These are phyloP conservation scores for Machimus rusticus DNA, from an alignment of 2,888 invertebrate species.

Conservation along the genomic window DNA sequence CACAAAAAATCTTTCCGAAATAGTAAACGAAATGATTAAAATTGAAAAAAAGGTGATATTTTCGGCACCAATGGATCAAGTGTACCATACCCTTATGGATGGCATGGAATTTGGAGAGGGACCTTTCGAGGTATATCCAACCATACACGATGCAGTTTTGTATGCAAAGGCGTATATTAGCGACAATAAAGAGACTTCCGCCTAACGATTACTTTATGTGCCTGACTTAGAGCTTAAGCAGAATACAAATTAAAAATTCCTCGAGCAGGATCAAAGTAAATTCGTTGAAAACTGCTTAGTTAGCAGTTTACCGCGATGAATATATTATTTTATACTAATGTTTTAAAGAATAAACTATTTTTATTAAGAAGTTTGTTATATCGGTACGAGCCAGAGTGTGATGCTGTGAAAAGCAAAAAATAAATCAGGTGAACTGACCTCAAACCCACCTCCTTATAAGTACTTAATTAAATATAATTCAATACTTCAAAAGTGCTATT, in stretches of 20 bases:
- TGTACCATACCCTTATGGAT: conserved; percentile 59
- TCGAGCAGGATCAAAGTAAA: background rate
- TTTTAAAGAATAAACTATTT: background rate
- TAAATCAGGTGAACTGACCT: background rate
- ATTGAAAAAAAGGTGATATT: conserved; percentile 67
- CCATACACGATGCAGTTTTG: conserved; percentile 71
- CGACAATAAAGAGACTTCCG: background rate
- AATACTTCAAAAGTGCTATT: background rate
- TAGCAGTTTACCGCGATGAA: background rate
- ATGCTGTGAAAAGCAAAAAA: background rate
- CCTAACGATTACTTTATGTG: background rate
- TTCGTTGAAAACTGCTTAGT: background rate
- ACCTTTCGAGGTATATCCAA: conserved; percentile 67
- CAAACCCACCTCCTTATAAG: background rate
- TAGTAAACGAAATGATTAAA: conserved; percentile 65
- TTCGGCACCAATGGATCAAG: conserved; percentile 65
- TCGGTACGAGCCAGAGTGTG: background rate
- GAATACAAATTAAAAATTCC: background rate
- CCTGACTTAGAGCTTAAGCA: background rate
- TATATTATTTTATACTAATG: background rate
- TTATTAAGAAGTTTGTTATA: background rate
- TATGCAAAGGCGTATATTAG: conserved; percentile 56
- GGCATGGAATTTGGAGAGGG: conserved; percentile 60
- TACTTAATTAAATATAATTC: background rate
- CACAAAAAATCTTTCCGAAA: conserved; percentile 65